Evolutionary conservation across 2,113 vertebrate genomes (phyloP).

Genomic region (Pungitius pungitius): DNA sequence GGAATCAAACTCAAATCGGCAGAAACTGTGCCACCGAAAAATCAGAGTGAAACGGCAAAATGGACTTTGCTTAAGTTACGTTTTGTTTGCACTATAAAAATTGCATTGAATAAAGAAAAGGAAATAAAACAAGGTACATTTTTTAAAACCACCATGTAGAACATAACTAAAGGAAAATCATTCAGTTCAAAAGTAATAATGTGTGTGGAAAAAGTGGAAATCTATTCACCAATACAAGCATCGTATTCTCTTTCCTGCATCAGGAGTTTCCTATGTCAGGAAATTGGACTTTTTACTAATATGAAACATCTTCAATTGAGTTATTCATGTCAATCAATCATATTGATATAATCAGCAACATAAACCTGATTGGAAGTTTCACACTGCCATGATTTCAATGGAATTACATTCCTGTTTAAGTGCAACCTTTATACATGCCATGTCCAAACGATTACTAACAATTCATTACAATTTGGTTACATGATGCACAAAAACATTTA

Average conservation of each 20-base stretch:
- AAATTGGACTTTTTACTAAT: not conserved
- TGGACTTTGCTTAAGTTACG: not conserved
- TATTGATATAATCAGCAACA: not conserved
- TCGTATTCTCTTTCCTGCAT: not conserved
- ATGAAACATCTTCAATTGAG: not conserved
- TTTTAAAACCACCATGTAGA: not conserved
- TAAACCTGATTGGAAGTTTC: not conserved
- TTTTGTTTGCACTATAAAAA: not conserved
- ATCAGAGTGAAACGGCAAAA: not conserved
- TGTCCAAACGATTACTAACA: not conserved
- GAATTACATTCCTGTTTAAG: not conserved
- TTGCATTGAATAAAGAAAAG: not conserved
- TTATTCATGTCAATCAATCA: not conserved
- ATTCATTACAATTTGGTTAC: not conserved
- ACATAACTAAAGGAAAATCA: not conserved
- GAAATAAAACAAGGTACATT: not conserved
- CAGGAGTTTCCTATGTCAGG: not conserved
- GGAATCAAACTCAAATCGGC: not conserved
- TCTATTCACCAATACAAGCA: not conserved
- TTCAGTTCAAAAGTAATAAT: not conserved
- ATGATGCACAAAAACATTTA: not conserved
- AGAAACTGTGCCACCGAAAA: not conserved
- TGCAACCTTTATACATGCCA: not conserved
- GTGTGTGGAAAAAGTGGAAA: not conserved
- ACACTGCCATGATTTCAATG: not conserved